phyloP scores from a whole-genome alignment of 2,797 vertebrate genomes.

The Lerista edwardsae region DNA sequence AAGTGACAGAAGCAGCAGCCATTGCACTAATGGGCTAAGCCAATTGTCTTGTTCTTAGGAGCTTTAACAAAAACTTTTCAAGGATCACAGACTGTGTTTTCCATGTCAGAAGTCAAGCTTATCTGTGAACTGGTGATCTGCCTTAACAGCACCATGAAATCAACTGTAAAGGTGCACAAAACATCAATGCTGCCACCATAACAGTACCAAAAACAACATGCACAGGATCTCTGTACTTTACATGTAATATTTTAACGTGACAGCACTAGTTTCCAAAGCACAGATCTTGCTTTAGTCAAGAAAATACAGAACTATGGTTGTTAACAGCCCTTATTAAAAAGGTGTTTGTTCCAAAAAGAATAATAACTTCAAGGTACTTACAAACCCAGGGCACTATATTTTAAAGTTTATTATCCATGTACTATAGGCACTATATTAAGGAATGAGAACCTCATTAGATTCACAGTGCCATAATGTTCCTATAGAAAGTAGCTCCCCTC shows the following conservation, averaged over 20 bases:
- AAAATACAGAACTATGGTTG: not conserved
- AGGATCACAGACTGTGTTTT: not conserved
- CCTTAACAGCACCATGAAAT: too few relatives aligned
- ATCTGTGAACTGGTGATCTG: not conserved
- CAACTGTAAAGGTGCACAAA: too few relatives aligned
- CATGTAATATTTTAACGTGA: not conserved
- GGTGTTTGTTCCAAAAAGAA: too few relatives aligned
- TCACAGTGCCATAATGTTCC: too few relatives aligned
- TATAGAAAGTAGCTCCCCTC: too few relatives aligned
- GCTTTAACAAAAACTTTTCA: not conserved
- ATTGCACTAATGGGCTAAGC: not conserved
- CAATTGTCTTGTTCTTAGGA: constrained; percentile 24
- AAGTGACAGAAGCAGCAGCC: constrained; percentile 29
- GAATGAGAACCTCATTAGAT: too few relatives aligned
- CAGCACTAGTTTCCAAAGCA: not conserved
- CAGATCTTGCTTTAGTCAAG: not conserved
- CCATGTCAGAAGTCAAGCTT: not conserved
- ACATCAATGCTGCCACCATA: not conserved
- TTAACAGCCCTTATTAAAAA: too few relatives aligned
- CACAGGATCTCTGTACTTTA: not conserved
- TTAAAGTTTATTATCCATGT: too few relatives aligned
- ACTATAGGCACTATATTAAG: too few relatives aligned
- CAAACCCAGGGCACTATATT: too few relatives aligned
- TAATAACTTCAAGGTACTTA: too few relatives aligned
- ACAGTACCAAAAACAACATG: not conserved